phyloP scores from a whole-genome alignment of 1,140 invertebrate species.

The Tribolium madens region DNA sequence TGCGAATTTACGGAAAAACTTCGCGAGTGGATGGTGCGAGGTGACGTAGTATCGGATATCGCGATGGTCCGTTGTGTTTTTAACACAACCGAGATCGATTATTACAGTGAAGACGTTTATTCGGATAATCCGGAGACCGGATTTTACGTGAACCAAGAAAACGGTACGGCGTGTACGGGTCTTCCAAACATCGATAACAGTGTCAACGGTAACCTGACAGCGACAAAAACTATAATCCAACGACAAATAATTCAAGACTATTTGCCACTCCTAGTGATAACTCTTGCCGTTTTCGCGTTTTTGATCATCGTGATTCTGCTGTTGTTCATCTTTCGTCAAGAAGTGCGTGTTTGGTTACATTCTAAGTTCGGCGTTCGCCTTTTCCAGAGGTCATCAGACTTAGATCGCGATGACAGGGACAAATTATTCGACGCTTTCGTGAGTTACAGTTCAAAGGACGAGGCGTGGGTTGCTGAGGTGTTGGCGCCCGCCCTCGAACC shows the following conservation, averaged over 20 bases:
- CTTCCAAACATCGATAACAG: conserved; percentile 76
- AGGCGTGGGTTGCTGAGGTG: conserved; percentile 89
- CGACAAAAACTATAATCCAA: conserved; percentile 79
- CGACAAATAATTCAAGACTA: conserved; percentile 82
- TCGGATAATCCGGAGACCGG: conserved; percentile 70
- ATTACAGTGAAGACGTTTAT: conserved; percentile 71
- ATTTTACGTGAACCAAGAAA: conserved; percentile 70
- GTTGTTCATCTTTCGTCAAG: conserved; percentile 86
- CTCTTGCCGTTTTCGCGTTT: conserved; percentile 77
- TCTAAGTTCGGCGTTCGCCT: conserved; percentile 88
- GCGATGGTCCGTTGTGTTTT: conserved; percentile 73
- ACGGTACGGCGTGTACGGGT: conserved; percentile 72
- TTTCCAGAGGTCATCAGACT: conserved; percentile 79
- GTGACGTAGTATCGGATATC: conserved; percentile 74
- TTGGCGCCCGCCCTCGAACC: conserved; percentile 88
- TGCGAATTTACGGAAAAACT: conserved; percentile 86
- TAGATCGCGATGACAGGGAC: conserved; percentile 83
- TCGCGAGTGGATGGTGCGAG: conserved; percentile 80
- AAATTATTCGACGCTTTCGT: conserved; percentile 95
- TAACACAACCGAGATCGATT: conserved; percentile 71
- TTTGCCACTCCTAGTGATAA: conserved; percentile 81
- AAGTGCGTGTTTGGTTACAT: conserved; percentile 91
- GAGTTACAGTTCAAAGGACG: conserved; percentile 93
- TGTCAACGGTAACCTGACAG: conserved; percentile 75
- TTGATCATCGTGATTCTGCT: conserved; percentile 78